Evolutionary conservation across 2,797 vertebrate species (phyloP).

Genomic region (Chiloscyllium punctatum): DNA sequence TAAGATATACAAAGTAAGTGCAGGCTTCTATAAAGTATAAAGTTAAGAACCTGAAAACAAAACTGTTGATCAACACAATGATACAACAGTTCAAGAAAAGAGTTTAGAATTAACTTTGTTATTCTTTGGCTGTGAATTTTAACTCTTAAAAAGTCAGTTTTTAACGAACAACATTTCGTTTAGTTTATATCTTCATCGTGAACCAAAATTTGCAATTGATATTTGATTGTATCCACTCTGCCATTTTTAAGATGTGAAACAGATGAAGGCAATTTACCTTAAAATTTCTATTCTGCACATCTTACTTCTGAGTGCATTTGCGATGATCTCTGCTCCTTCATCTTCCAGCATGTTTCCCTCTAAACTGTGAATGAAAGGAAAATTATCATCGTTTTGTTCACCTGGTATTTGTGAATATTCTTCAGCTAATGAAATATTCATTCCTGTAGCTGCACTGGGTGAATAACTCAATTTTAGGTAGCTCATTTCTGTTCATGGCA

Average conservation of each 20-base stretch:
- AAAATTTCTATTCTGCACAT: slow-evolving; percentile 9
- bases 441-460: no score
- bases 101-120: neutral
- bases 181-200: neutral
- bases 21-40: neutral
- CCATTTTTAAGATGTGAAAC: neutral
- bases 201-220: neutral
- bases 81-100: neutral
- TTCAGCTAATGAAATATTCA: neutral
- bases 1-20: neutral
- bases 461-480: no score
- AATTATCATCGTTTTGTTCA: neutral
- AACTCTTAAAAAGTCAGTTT: neutral
- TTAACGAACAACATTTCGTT: neutral
- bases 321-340: slow-evolving; percentile 16
- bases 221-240: neutral
- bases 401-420: neutral
- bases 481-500: no score
- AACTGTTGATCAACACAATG: no score
- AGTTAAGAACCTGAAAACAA: neutral
- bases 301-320: neutral
- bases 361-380: neutral
- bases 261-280: neutral
- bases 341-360: slow-evolving; percentile 20
- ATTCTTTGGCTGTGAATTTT: neutral